Conservation (phyloP, 92 coral and sea anemone genomes). For the Palythoa grandis region DNA sequence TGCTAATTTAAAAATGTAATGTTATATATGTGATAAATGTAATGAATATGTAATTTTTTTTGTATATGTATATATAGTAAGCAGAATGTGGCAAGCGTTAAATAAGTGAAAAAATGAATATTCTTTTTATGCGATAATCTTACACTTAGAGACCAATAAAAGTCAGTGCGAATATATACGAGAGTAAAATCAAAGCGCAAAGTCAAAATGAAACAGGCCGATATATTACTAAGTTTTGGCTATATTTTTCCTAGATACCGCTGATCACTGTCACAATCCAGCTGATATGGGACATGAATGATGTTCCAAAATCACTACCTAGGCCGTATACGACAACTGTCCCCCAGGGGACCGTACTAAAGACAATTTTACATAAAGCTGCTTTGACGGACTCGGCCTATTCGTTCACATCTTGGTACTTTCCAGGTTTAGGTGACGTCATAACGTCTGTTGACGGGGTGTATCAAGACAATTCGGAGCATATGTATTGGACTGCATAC, state of each 20-base stretch:
- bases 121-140: no score
- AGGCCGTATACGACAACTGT: slow-evolving; percentile 9
- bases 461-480: slow-evolving; percentile 22
- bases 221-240: not conserved
- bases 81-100: no score
- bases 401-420: slow-evolving; percentile 19
- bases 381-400: slow-evolving; percentile 17
- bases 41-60: no score
- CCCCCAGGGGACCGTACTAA: slow-evolving; percentile 37
- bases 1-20: no score
- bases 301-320: not conserved
- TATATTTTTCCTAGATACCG: not conserved
- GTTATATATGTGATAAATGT: no score
- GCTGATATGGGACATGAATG: slow-evolving; percentile 2
- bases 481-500: slow-evolving; percentile 3
- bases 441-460: slow-evolving; percentile 28
- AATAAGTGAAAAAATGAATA: no score
- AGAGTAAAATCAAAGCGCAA: not conserved
- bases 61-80: no score
- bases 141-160: no score
- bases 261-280: slow-evolving; percentile 21
- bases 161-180: not conserved
- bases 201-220: not conserved
- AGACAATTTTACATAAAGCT: slow-evolving; percentile 24
- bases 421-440: slow-evolving; percentile 22